Base-by-base conservation (phyloP, 1,140 invertebrate genomes). In the Orchesella cincta region DNA sequence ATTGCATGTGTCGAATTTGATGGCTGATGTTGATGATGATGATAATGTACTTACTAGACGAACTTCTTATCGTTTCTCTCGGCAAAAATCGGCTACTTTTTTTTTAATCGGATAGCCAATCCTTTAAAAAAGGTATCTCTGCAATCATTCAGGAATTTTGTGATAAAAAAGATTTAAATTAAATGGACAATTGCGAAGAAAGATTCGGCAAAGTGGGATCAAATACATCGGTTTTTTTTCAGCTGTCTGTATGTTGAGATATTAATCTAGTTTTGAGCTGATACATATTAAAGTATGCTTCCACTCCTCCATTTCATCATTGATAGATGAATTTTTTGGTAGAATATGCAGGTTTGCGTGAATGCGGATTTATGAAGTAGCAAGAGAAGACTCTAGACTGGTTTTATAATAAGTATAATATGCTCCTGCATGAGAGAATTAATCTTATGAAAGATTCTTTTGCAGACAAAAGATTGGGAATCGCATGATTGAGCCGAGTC, bases 1-100 rank as follows among this genome's bases (percentile, higher is more conserved):
- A 31, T 67, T 67, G 62, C 62, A 67, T 67, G 62, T 67, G 62
- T 33, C 31, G 28, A 33, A 67, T 12, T 67, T 23, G 31, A 67
- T 67, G 8, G 23, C 52, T 12, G 52, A 20, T 20, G 39, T 12
- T 12, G 52, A 67, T 67, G 62, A 67, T 31, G 31, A 67, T 67
- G 62, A 67, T 33, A 29, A 67, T 8, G 62, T 8, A 12, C 1
- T 12, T 16, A 67, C 29, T 67, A n/a, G 14, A 67, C 23, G 14
- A 3, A 57, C 52, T 46, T 46, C n/a, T n/a, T n/a, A n/a, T n/a
- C n/a, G n/a, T n/a, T n/a, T n/a, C n/a, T n/a, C n/a, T n/a, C n/a
- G n/a, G n/a, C n/a, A n/a, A n/a, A n/a, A n/a, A n/a, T n/a, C n/a
- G n/a, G n/a, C n/a, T n/a, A n/a, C n/a, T n/a, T n/a, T n/a, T n/a